Base-by-base conservation (phyloP, 2,888 invertebrate genomes). In the Ormyrus nitidulus region DNA sequence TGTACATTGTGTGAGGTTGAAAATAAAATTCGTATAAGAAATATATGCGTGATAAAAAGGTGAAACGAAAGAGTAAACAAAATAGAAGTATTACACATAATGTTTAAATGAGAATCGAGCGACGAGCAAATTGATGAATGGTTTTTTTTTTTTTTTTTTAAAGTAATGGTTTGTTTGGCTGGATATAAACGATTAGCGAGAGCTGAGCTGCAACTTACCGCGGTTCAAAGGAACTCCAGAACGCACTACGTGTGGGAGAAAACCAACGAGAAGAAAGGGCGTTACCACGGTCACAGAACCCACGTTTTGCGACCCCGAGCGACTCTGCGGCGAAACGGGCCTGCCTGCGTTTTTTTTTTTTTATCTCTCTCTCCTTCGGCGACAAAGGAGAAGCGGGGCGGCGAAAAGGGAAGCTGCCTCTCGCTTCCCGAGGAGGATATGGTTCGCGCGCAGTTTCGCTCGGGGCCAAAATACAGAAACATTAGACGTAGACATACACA, bases 191-290 rank as follows among this genome's bases (percentile, higher is more conserved):
- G 88, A 89, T 89, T 89, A 90, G 90, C 90, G 88, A 90, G 90
- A 90, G 90, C 89, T 89, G 90, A 91, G 89, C 90, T 93, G 95
- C 94, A 95, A 97, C 97, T 97, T 97, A 97, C 97, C 97, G 96
- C 95, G 97, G 96, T 94, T 96, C 96, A 96, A 97, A 97, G 95
- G 96, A 97, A 95, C 96, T 97, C 97, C 97, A 97, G 96, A 97
- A 97, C 95, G 96, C 96, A 96, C 97, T 97, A 96, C 95, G 90
- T 90, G 90, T 90, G 89, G 89, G 90, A 86, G 84, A 90, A 90
- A 89, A 90, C 90, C 90, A 90, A 90, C 89, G 90, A 90, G 89
- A 90, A 90, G 89, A 90, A 90, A 90, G 89, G 90, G 90, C 90
- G 90, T 90, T 90, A 90, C 89, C 90, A 89, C 89, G 90, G 90